Evolutionary conservation across 2,797 vertebrate species (phyloP), one percentile per base, ranked within the genome.

Genomic region (Halcyon leucocephala): DNA sequence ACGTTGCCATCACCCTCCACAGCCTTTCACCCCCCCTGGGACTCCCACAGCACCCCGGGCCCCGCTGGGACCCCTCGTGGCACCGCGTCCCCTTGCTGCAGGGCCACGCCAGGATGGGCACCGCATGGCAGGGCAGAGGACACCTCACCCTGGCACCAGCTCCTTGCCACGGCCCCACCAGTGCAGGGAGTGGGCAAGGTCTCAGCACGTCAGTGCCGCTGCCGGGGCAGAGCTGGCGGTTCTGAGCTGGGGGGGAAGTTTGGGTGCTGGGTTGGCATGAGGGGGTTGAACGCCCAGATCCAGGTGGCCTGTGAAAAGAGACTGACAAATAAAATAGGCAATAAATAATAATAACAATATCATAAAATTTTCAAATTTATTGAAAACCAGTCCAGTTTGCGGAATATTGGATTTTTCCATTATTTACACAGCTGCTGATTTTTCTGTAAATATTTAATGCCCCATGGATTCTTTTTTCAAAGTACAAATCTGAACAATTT

Each of bases 331-430:
- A 64, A 96, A 96, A 93, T 14, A 89, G 95, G 95, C 96, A 91
- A 97, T 97, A 96, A 97, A 97, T 96, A 97, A 96, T 94, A 94
- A 97, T 89, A 95, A 96, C 92, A 93, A 96, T 97, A 95, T 95
- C 89, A 96, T 97, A 96, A 96, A 96, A 96, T 80, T 94, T 96
- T 96, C 96, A 96, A 94, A 94, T 94, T 91, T 95, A 96, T 97
- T 94, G 95, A 93, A 94, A 96, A 87, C 83, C 19, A 10, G 64
- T 89, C 95, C 86, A 48, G 48, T 82, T 89, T 46, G 21, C 84
- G 24, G 44, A 80, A 82, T 91, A 95, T 95, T 74, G 96, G 84
- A 82, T 95, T 90, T 95, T 70, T 96, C 93, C 78, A 93, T 96
- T 97, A 95, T 96, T 97, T 93, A 96, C 92, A 29, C 92, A 71